Evolutionary conservation across 1,140 invertebrate genomes (phyloP).

Genomic region (Sipha flava): DNA sequence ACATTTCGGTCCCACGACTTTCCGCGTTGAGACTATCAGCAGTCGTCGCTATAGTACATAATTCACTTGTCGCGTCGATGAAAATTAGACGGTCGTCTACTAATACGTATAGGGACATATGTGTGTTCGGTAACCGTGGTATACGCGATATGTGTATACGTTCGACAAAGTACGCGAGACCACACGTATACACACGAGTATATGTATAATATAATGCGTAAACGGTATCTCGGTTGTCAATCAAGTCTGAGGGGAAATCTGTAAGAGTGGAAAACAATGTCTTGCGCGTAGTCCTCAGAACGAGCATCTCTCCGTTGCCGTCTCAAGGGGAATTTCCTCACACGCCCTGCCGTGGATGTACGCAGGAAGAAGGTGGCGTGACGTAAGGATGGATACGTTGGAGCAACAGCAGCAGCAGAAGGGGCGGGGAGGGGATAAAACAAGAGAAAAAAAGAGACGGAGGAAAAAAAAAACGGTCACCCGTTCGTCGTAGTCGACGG

Average conservation of each 20-base stretch:
- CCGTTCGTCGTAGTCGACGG: neutral
- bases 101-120: too few species aligned
- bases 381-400: neutral
- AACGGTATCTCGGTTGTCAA: conserved; percentile 17
- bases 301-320: neutral
- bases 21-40: too few species aligned
- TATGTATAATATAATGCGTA: neutral
- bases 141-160: neutral
- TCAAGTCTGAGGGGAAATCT: conserved; percentile 21
- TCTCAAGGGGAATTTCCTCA: too few species aligned
- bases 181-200: neutral
- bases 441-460: neutral
- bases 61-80: too few species aligned
- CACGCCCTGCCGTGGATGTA: neutral
- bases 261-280: conserved; percentile 31
- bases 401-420: neutral
- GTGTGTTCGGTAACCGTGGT: too few species aligned
- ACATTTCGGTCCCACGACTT: too few species aligned
- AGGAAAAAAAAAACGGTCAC: neutral
- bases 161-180: too few species aligned
- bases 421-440: neutral
- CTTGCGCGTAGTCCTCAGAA: neutral
- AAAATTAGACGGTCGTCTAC: too few species aligned
- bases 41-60: too few species aligned
- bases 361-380: too few species aligned